A percentile compares a stretch with the other conserved stretches of the same genome.
phyloP scores from a whole-genome alignment of 2,888 invertebrate species.

The Antheraea assamensis region DNA sequence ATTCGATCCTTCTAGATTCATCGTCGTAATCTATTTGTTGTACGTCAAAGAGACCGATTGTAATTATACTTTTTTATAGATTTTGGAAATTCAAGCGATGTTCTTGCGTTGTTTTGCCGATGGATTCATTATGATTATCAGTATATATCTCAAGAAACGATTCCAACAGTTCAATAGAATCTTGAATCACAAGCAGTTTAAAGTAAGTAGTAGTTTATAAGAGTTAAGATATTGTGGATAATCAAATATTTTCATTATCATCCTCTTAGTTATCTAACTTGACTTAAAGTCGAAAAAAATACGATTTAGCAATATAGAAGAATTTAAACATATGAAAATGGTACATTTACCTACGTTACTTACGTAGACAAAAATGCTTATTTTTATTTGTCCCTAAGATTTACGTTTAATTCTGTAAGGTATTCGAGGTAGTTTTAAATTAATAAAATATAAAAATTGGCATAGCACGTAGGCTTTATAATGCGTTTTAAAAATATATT shows the following conservation, averaged over 20 bases:
- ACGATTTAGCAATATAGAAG: neutral
- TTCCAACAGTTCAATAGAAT: constrained; percentile 25
- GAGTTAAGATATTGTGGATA: neutral
- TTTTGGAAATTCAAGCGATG: constrained; percentile 17
- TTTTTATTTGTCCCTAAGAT: too few relatives aligned
- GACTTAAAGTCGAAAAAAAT: too few relatives aligned
- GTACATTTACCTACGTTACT: too few relatives aligned
- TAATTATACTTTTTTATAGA: constrained; percentile 15
- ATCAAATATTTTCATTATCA: neutral
- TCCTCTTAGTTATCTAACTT: neutral
- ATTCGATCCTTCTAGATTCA: too few relatives aligned
- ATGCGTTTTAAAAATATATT: too few relatives aligned
- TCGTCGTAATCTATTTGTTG: too few relatives aligned
- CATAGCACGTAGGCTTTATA: too few relatives aligned
- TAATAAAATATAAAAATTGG: too few relatives aligned
- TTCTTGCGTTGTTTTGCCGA: constrained; percentile 19
- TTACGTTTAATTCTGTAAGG: too few relatives aligned
- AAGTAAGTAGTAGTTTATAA: constrained; percentile 21
- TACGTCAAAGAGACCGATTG: neutral
- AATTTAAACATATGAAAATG: neutral
- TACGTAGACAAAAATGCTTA: too few relatives aligned
- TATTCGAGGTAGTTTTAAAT: too few relatives aligned
- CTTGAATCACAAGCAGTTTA: constrained; percentile 16
- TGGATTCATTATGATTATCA: constrained; percentile 18
- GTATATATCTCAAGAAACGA: constrained; percentile 23